phyloP scores from a whole-genome alignment of 2,888 invertebrate genomes.

The Exephanes ischioxanthus region DNA sequence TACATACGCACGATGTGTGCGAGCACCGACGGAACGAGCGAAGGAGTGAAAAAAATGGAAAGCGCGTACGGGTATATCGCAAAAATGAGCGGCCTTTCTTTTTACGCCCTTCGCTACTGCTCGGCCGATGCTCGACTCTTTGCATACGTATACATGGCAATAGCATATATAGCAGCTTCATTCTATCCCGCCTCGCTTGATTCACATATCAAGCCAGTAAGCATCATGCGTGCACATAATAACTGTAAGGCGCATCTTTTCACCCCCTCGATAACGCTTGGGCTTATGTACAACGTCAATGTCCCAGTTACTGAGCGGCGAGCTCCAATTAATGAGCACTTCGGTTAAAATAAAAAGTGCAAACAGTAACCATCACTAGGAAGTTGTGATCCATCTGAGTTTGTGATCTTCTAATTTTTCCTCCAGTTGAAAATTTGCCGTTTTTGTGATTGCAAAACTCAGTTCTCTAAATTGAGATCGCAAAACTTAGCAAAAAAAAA shows the following conservation, averaged over 20 bases:
- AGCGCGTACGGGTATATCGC: conserved; percentile 38
- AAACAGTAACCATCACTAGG: neutral
- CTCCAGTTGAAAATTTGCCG: neutral
- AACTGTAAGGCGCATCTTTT: conserved; percentile 2
- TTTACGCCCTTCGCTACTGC: conserved; percentile 42
- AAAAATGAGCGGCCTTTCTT: conserved; percentile 51
- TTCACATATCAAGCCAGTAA: conserved; percentile 2
- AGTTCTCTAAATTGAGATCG: neutral
- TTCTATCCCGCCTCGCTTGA: conserved; percentile 17
- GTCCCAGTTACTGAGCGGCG: neutral
- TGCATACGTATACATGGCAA: conserved; percentile 12
- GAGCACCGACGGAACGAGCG: conserved; percentile 10
- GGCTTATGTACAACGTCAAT: neutral
- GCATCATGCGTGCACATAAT: neutral
- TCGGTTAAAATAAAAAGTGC: neutral
- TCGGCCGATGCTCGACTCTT: conserved; percentile 28
- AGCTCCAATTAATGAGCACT: neutral
- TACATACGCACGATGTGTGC: conserved; percentile 1
- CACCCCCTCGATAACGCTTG: neutral
- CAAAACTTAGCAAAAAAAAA: neutral
- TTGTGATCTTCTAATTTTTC: neutral
- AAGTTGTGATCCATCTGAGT: neutral
- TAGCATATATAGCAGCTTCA: conserved; percentile 18
- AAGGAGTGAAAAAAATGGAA: conserved; percentile 19
- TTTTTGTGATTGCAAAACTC: neutral